These are phyloP conservation scores for Sporophila hypoxantha DNA, from an alignment of 2,113 vertebrate genomes.

Conservation along the genomic window DNA sequence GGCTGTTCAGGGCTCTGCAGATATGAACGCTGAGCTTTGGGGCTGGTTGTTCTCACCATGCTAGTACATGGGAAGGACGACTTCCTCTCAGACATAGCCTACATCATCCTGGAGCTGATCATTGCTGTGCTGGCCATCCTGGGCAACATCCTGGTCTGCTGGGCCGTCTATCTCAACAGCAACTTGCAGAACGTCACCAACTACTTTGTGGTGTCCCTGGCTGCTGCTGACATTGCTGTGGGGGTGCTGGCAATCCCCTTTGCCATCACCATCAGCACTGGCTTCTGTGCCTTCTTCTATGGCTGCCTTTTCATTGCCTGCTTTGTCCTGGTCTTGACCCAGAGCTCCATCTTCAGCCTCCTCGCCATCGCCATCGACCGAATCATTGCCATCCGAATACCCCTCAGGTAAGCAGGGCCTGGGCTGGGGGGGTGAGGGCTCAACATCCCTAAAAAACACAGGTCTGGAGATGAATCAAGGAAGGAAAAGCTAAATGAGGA, in stretches of 20 bases:
- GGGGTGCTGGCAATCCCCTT: conserved; percentile 94
- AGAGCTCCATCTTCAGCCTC: conserved; percentile 97
- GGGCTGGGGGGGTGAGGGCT: neutral
- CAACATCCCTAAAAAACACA: neutral
- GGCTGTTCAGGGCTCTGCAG: conserved; percentile 67
- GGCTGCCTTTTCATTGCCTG: conserved; percentile 95
- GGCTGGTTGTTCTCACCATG: conserved; percentile 73
- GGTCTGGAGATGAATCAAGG: neutral
- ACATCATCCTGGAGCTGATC: conserved; percentile 87
- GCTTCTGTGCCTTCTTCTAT: conserved; percentile 92
- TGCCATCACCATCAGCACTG: conserved; percentile 89
- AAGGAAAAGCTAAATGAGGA: neutral
- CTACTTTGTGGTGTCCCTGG: conserved; percentile 93
- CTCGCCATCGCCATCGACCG: conserved; percentile 93
- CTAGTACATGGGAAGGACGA: conserved; percentile 45
- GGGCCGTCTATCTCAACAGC: conserved; percentile 91
- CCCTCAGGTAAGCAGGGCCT: conserved; percentile 78
- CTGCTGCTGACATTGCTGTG: conserved; percentile 91
- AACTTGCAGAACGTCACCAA: conserved; percentile 96
- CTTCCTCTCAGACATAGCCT: conserved; percentile 58
- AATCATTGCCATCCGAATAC: conserved; percentile 91
- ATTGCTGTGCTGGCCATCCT: conserved; percentile 87
- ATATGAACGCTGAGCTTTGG: conserved; percentile 82
- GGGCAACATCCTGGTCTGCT: conserved; percentile 95
- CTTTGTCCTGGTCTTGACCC: conserved; percentile 92